A percentile compares a stretch with the other conserved stretches of the same genome.
Evolutionary conservation across 2,797 vertebrate genomes (phyloP).

Genomic region (Clarias pachynema): DNA sequence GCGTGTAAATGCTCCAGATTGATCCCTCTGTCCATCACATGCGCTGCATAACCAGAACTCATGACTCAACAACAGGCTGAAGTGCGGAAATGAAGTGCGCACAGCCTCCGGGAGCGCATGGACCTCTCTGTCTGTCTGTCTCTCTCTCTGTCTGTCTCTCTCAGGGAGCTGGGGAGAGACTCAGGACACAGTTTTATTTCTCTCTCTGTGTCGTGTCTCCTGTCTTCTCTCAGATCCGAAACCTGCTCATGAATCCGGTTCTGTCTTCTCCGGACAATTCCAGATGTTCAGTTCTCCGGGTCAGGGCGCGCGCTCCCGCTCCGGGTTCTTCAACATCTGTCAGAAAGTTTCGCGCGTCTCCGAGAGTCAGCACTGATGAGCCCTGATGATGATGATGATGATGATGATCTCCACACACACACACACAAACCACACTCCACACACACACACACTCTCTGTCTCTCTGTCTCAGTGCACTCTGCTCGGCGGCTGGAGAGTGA

Average conservation of each 20-base stretch:
- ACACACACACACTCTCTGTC: background rate
- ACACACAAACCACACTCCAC: background rate
- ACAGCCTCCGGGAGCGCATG: slow-evolving; percentile 10
- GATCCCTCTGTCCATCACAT: slow-evolving; percentile 92
- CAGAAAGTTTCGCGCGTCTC: background rate
- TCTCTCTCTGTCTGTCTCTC: background rate
- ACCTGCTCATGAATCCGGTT: background rate
- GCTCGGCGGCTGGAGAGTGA: slow-evolving; percentile 52
- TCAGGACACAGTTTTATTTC: background rate
- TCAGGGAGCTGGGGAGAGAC: background rate
- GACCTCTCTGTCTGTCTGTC: background rate
- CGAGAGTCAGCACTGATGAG: background rate
- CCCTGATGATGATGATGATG: background rate
- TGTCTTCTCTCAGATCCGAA: background rate
- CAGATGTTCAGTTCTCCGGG: background rate
- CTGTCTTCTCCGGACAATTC: background rate
- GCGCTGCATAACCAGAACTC: slow-evolving; percentile 90
- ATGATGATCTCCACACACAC: background rate
- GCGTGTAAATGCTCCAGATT: slow-evolving; percentile 90
- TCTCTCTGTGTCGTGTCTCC: background rate
- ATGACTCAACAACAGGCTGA: slow-evolving; percentile 71
- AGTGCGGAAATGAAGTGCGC: background rate
- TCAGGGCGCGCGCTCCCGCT: background rate
- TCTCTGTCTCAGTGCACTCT: background rate
- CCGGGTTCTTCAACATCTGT: slow-evolving; percentile 10